Conservation (phyloP, 2,888 invertebrate species). For the Therioaphis trifolii region DNA sequence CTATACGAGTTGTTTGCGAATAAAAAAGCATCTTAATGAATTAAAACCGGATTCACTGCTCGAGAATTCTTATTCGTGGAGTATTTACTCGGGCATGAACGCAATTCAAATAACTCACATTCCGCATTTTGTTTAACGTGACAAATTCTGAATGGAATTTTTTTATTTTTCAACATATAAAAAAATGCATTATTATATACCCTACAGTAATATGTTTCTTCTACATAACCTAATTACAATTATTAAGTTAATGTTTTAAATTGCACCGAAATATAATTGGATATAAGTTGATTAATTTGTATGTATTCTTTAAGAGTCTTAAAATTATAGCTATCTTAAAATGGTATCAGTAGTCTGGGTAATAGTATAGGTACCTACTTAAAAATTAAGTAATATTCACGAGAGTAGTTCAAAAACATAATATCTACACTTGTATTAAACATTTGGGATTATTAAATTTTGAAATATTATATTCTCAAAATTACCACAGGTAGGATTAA, state of each 20-base stretch:
- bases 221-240: background rate
- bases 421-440: too few species aligned
- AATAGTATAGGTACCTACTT: too few species aligned
- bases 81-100: constrained; percentile 26
- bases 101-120: constrained; percentile 25
- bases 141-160: constrained; percentile 34
- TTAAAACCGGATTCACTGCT: constrained; percentile 46
- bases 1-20: constrained; percentile 21
- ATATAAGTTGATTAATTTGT: too few species aligned
- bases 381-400: too few species aligned
- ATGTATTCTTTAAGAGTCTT: too few species aligned
- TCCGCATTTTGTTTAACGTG: constrained; percentile 31
- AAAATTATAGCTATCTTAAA: too few species aligned
- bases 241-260: background rate
- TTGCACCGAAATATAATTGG: too few species aligned
- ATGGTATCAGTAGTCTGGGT: too few species aligned
- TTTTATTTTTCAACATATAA: background rate
- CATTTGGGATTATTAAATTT: too few species aligned
- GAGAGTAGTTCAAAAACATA: too few species aligned
- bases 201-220: background rate
- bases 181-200: background rate
- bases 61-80: constrained; percentile 41
- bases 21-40: constrained; percentile 51
- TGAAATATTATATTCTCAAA: too few species aligned
- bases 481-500: background rate